Percentiles rank a stretch among this genome's conserved stretches.
phyloP scores from a whole-genome alignment of 2,888 invertebrate species.

The Drosophila bunnanda region DNA sequence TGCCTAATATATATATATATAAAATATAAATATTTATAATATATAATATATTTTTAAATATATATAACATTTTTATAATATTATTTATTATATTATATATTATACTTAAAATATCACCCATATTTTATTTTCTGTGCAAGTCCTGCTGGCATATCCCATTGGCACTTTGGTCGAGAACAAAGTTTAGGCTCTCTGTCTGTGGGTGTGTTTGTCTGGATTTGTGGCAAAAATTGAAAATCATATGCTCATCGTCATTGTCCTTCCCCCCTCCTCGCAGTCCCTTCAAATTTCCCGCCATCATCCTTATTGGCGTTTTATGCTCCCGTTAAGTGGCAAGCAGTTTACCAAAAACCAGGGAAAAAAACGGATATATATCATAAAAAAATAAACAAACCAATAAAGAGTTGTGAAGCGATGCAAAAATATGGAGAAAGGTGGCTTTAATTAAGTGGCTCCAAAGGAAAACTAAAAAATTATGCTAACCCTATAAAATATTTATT shows the following conservation, averaged over 20 bases:
- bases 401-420: constrained; percentile 4
- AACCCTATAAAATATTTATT: neutral
- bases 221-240: constrained; percentile 77
- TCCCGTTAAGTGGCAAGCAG: constrained; percentile 53
- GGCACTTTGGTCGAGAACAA: constrained; percentile 24
- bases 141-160: constrained; percentile 22
- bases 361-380: neutral
- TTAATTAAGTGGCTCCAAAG: constrained; percentile 7
- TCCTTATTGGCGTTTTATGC: constrained; percentile 55
- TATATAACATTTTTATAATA: neutral
- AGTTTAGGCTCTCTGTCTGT: constrained; percentile 13
- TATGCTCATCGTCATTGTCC: constrained; percentile 59
- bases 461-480: neutral
- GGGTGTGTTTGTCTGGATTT: constrained; percentile 56
- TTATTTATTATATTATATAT: neutral
- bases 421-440: neutral
- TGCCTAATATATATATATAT: too few relatives aligned
- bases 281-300: neutral
- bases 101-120: too few relatives aligned
- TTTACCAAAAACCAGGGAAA: constrained; percentile 28
- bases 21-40: too few relatives aligned
- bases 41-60: too few relatives aligned
- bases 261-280: neutral
- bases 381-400: constrained; percentile 5
- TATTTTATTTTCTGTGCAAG: neutral